Percentiles rank a stretch among this genome's conserved stretches.
Evolutionary conservation across 2,113 vertebrate genomes (phyloP).

Genomic region (Pygoscelis antarcticus): DNA sequence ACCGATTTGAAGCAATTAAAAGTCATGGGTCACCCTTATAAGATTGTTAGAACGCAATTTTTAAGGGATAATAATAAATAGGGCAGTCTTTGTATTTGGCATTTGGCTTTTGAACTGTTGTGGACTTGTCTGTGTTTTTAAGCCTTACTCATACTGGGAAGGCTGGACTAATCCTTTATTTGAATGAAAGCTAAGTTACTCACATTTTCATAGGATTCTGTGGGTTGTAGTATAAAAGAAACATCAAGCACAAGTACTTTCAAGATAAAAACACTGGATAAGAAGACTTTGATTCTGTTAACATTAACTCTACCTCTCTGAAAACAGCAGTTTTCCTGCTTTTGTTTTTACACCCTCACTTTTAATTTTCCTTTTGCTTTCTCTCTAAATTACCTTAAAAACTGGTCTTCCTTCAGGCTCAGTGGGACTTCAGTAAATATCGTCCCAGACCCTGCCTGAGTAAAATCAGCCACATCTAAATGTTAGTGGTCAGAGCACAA

Average conservation of each 20-base stretch:
- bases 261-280: not conserved
- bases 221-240: not conserved
- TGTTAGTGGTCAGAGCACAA: not conserved
- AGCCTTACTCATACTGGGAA: not conserved
- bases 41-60: not conserved
- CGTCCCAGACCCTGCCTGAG: accelerated
- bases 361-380: not conserved
- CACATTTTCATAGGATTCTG: not conserved
- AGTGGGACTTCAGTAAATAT: not conserved
- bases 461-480: not conserved
- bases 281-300: not conserved
- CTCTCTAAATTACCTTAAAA: not conserved
- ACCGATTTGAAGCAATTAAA: not conserved
- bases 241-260: accelerated
- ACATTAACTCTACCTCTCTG: not conserved
- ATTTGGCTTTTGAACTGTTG: not conserved
- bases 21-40: not conserved
- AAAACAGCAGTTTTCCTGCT: not conserved
- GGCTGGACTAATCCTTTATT: not conserved
- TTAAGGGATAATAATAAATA: not conserved
- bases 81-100: not conserved
- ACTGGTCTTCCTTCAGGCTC: not conserved
- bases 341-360: not conserved
- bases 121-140: not conserved
- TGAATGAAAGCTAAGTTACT: not conserved